Conservation (phyloP, 2,113 vertebrate species). For the Saimiri boliviensis region DNA sequence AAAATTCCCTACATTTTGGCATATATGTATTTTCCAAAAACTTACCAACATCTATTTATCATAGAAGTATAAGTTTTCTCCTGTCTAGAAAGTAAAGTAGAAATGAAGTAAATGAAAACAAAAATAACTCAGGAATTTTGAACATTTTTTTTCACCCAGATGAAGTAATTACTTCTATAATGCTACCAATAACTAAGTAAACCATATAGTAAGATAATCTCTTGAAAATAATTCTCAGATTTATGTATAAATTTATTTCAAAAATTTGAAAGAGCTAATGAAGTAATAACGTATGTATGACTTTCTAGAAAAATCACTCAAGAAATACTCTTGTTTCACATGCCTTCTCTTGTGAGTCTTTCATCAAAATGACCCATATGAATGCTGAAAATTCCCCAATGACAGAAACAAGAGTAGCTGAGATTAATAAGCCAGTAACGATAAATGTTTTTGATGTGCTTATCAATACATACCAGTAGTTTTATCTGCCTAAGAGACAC, state of each 20-base stretch:
- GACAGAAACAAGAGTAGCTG: neutral
- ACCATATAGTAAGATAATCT: neutral
- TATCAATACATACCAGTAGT: neutral
- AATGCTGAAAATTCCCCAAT: neutral
- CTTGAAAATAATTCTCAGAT: neutral
- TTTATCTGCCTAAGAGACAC: neutral
- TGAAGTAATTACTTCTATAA: neutral
- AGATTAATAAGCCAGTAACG: neutral
- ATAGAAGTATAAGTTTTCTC: neutral
- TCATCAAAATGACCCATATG: neutral
- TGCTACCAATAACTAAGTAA: neutral
- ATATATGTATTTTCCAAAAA: constrained; percentile 7
- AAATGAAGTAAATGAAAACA: neutral
- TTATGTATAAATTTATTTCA: neutral
- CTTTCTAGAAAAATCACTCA: neutral
- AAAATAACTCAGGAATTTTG: neutral
- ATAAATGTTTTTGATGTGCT: neutral
- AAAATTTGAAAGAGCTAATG: neutral
- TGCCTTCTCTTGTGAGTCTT: neutral
- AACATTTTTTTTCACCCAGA: neutral
- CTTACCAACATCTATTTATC: neutral
- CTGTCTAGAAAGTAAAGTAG: neutral
- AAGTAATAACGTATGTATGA: neutral
- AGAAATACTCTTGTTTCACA: neutral
- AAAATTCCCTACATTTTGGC: neutral